Evolutionary conservation across 2,888 invertebrate species (phyloP).

Genomic region (Terebella lapidaria): DNA sequence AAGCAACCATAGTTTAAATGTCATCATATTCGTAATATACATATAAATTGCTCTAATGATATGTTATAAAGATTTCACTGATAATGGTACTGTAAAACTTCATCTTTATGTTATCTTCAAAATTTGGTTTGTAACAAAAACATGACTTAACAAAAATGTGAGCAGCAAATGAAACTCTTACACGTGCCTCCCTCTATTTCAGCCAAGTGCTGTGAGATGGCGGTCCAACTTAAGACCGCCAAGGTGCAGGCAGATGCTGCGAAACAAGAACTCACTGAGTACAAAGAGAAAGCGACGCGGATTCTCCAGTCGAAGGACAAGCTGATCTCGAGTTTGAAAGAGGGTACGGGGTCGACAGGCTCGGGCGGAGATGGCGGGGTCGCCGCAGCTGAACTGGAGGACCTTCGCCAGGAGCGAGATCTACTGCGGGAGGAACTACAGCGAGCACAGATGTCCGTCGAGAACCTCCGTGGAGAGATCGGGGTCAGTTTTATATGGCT

Average conservation of each 20-base stretch:
- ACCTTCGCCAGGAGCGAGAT: conserved; percentile 61
- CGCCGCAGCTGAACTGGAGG: conserved; percentile 59
- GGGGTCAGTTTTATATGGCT: conserved; percentile 34
- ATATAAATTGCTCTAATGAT: no score
- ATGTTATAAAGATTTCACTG: no score
- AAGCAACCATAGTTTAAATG: no score
- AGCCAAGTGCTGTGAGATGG: conserved; percentile 20
- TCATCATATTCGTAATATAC: no score
- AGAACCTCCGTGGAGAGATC: conserved; percentile 56
- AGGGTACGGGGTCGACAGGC: conserved; percentile 27
- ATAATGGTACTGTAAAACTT: background rate
- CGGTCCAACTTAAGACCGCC: conserved; percentile 50
- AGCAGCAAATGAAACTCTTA: no score
- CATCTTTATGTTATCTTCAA: no score
- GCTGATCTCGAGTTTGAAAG: conserved; percentile 47
- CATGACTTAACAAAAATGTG: no score
- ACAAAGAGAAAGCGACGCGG: conserved; percentile 72
- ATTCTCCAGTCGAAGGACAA: conserved; percentile 66
- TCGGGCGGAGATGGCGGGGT: conserved; percentile 31
- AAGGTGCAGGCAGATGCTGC: conserved; percentile 51
- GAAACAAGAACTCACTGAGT: conserved; percentile 66
- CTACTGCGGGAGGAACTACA: conserved; percentile 61
- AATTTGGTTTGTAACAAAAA: no score
- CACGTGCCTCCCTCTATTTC: no score
- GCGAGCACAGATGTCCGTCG: conserved; percentile 54